Percentiles rank a stretch among this genome's conserved stretches.
These are phyloP conservation scores for Tipula lateralis DNA, from an alignment of 2,888 invertebrate genomes.

Conservation along the genomic window DNA sequence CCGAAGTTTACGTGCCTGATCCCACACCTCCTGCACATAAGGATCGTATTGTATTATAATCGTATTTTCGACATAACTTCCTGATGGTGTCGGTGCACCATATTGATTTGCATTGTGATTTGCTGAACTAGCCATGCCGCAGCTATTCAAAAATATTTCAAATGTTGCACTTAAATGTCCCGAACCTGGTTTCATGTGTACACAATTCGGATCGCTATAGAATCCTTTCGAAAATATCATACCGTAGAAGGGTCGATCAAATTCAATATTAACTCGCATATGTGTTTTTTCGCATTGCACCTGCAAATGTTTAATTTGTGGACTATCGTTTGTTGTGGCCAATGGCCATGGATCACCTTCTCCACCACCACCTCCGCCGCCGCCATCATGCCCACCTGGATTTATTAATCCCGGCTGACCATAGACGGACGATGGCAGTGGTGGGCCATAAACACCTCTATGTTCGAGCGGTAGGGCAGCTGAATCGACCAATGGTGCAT, in stretches of 20 bases:
- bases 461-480: slow-evolving; percentile 77
- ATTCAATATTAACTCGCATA: slow-evolving; percentile 92
- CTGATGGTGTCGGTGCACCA: slow-evolving; percentile 84
- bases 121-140: slow-evolving; percentile 90
- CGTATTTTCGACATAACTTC: slow-evolving; percentile 90
- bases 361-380: slow-evolving; percentile 43
- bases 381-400: slow-evolving; percentile 42
- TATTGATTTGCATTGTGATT: slow-evolving; percentile 80
- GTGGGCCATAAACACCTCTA: slow-evolving; percentile 69
- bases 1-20: slow-evolving; percentile 81
- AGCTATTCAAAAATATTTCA: slow-evolving; percentile 88
- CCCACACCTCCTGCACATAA: slow-evolving; percentile 93
- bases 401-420: slow-evolving; percentile 44
- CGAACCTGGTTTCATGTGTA: slow-evolving; percentile 85
- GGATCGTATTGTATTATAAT: slow-evolving; percentile 94
- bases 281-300: slow-evolving; percentile 94
- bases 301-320: slow-evolving; percentile 87
- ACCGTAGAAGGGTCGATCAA: slow-evolving; percentile 90
- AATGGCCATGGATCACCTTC: slow-evolving; percentile 84
- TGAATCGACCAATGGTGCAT: slow-evolving; percentile 72
- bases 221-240: slow-evolving; percentile 95
- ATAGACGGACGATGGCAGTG: slow-evolving; percentile 51
- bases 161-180: slow-evolving; percentile 88
- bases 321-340: slow-evolving; percentile 77
- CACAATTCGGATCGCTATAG: slow-evolving; percentile 86